Evolutionary conservation across 2,797 vertebrate species (phyloP).

Genomic region (Orestias chungarensis): DNA sequence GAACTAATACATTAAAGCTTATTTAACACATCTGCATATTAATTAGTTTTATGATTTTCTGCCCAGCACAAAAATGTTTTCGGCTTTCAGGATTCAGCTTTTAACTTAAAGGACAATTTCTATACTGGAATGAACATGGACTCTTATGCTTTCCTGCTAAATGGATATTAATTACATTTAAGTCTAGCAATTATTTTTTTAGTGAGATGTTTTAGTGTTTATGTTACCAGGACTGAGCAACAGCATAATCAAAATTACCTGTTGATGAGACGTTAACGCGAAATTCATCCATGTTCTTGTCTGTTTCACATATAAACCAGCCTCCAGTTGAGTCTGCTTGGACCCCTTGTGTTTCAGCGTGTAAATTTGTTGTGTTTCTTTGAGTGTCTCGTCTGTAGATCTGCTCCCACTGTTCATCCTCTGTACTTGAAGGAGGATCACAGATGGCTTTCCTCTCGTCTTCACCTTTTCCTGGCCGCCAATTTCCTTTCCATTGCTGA

Average conservation of each 20-base stretch:
- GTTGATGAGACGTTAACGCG: conserved; percentile 45
- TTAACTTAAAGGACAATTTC: neutral
- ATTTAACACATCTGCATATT: too few species aligned
- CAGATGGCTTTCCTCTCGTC: conserved; percentile 22
- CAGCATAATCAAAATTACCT: conserved; percentile 55
- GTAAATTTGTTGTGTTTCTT: conserved; percentile 13
- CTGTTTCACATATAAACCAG: conserved; percentile 72
- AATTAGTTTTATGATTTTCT: neutral
- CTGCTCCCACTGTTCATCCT: conserved; percentile 23
- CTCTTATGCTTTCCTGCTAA: too few species aligned
- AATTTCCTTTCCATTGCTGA: conserved; percentile 1
- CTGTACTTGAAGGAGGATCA: conserved; percentile 17
- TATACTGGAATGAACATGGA: neutral
- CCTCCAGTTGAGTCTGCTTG: conserved; percentile 2
- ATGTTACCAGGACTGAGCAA: neutral
- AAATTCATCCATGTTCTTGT: conserved; percentile 51
- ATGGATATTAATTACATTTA: too few species aligned
- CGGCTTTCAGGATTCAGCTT: neutral
- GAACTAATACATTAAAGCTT: too few species aligned
- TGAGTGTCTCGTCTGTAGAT: conserved; percentile 28
- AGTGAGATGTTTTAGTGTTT: neutral
- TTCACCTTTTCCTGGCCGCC: conserved; percentile 7
- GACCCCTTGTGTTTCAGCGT: neutral
- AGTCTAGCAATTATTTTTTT: too few species aligned
- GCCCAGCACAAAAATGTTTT: neutral